Conservation (phyloP, 2,888 invertebrate species). For the Silvanus unidentatus region DNA sequence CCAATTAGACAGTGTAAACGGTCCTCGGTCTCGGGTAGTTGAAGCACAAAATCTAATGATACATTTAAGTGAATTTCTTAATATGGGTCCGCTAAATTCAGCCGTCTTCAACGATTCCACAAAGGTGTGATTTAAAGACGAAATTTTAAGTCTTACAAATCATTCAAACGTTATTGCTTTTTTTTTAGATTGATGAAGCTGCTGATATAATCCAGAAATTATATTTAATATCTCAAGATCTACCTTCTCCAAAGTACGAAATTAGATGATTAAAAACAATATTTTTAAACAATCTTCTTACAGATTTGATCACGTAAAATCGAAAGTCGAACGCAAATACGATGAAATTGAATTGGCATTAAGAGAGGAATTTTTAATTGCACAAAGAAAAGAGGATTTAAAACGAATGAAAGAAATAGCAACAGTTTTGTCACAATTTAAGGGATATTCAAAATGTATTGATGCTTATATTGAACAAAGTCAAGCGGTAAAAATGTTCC, state of each 20-base stretch:
- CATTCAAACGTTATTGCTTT: not conserved
- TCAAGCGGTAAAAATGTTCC: slow-evolving; percentile 67
- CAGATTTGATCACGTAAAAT: slow-evolving; percentile 77
- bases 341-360: slow-evolving; percentile 83
- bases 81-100: slow-evolving; percentile 76
- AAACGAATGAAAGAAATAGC: slow-evolving; percentile 91
- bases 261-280: slow-evolving; percentile 42
- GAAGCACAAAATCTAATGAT: slow-evolving; percentile 91
- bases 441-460: slow-evolving; percentile 92
- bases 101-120: slow-evolving; percentile 81
- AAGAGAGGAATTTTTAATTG: slow-evolving; percentile 90
- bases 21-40: slow-evolving; percentile 87
- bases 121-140: slow-evolving; percentile 48
- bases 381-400: slow-evolving; percentile 79
- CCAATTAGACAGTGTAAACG: slow-evolving; percentile 94
- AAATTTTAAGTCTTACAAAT: not conserved
- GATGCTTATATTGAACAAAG: slow-evolving; percentile 96
- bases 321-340: slow-evolving; percentile 82
- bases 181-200: slow-evolving; percentile 75
- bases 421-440: slow-evolving; percentile 87
- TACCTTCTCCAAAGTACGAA: slow-evolving; percentile 83
- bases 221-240: slow-evolving; percentile 90
- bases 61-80: slow-evolving; percentile 87
- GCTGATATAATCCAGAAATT: slow-evolving; percentile 97
- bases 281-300: slow-evolving; percentile 31